Evolutionary conservation across 2,113 vertebrate genomes (phyloP).

Genomic region (pig (Sus scrofa)): T2T-Sscrofa CM000817.6:16093501-16094000

Average conservation of each 20-base stretch:
- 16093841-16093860: background rate
- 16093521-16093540: background rate
- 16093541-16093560: background rate
- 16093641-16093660: background rate
- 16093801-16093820: background rate
- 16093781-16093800: background rate
- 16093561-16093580: background rate
- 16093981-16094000: conserved; percentile 31
- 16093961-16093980: conserved; percentile 4
- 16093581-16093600: background rate
- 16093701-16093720: background rate
- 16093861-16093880: background rate
- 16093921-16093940: conserved; percentile 12
- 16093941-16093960: conserved; percentile 18
- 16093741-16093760: background rate
- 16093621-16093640: background rate
- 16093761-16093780: background rate
- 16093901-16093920: conserved; percentile 38
- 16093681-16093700: background rate
- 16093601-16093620: background rate
- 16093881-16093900: background rate
- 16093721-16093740: background rate
- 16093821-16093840: background rate
- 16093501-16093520: background rate
- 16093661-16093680: background rate